A percentile compares a stretch with the other conserved stretches of the same genome.
These are phyloP conservation scores for Gobiocypris rarus DNA, from an alignment of 2,113 vertebrate genomes.

Conservation along the genomic window DNA sequence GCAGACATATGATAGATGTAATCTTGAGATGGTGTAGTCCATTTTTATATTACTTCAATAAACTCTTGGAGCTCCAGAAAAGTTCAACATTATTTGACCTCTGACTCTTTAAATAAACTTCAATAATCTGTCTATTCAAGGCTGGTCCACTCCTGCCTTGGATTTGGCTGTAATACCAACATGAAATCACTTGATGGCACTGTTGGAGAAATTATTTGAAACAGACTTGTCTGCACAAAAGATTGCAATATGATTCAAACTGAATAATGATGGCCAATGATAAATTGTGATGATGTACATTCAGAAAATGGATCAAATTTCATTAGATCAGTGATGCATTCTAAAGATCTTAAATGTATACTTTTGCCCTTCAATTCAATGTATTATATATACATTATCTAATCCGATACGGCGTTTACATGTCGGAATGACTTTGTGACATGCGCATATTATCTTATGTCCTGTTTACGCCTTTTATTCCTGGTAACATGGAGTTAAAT, in stretches of 20 bases:
- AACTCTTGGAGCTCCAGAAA: neutral
- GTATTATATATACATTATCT: neutral
- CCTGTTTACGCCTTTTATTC: no score
- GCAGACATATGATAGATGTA: neutral
- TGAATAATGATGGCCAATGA: neutral
- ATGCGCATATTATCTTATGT: no score
- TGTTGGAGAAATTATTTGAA: neutral
- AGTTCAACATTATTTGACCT: neutral
- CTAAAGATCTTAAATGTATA: neutral
- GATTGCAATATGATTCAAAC: neutral
- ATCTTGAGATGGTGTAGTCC: neutral
- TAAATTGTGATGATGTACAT: neutral
- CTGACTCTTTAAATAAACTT: neutral
- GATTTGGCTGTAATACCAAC: neutral
- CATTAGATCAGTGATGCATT: neutral
- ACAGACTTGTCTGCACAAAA: neutral
- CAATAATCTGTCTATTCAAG: neutral
- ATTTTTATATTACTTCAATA: neutral
- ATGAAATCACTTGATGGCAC: slow-evolving; percentile 20
- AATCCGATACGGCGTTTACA: no score
- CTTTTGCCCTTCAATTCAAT: neutral
- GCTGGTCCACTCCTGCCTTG: neutral
- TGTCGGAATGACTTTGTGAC: no score
- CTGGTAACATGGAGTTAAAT: no score
- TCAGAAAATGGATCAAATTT: neutral